Evolutionary conservation across 2,113 vertebrate genomes (phyloP).

Genomic region (Sinocyclocheilus anophthalmus): DNA sequence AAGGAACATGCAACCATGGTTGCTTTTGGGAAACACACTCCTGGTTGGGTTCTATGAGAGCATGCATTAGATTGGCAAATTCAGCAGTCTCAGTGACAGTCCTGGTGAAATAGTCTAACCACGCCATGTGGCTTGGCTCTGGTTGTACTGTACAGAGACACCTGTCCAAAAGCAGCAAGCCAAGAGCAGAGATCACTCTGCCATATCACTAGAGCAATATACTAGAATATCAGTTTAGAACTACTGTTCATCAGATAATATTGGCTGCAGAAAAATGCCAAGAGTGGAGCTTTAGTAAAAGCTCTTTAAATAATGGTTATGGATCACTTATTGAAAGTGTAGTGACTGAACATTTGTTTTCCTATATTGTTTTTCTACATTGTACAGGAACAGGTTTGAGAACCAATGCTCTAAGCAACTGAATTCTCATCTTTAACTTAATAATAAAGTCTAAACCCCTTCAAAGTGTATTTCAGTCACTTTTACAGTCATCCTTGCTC

Average conservation of each 20-base stretch:
- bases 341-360: not conserved
- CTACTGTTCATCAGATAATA: not conserved
- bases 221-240: not conserved
- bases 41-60: not conserved
- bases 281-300: not conserved
- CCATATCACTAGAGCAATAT: not conserved
- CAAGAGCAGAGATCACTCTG: not conserved
- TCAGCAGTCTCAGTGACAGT: not conserved
- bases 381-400: not conserved
- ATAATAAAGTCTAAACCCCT: not conserved
- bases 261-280: not conserved
- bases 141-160: conserved; percentile 2
- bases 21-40: too few species aligned
- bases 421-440: not conserved
- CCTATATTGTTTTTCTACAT: not conserved
- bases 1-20: too few species aligned
- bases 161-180: not conserved
- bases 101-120: not conserved
- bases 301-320: not conserved
- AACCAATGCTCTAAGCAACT: not conserved
- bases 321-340: not conserved
- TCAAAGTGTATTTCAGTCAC: not conserved
- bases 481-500: not conserved
- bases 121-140: conserved; percentile 9
- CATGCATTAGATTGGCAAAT: not conserved